Percentiles rank a stretch among this genome's conserved stretches.
Conservation (phyloP, 2,113 vertebrate species). For the Amphiprion percula region DNA sequence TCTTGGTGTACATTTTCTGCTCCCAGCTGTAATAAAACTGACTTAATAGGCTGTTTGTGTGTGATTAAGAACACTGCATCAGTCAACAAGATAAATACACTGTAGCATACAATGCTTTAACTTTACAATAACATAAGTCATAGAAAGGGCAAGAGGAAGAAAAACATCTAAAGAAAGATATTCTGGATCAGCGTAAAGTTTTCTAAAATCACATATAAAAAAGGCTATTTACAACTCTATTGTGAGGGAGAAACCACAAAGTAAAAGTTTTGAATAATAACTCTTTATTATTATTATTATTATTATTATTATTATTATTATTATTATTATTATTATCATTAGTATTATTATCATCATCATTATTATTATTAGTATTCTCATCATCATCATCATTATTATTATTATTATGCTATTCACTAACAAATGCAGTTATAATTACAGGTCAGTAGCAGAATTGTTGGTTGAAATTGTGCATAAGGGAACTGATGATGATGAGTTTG, state of each 20-base stretch:
- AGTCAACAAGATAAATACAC: background rate
- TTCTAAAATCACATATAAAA: background rate
- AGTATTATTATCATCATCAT: too few relatives aligned
- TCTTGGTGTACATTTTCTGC: background rate
- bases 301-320: too few relatives aligned
- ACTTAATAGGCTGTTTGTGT: background rate
- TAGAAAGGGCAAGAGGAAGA: background rate
- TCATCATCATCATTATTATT: background rate
- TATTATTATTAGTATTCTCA: too few relatives aligned
- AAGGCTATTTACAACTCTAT: too few relatives aligned
- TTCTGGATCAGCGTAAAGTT: background rate
- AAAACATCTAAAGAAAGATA: background rate
- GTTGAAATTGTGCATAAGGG: too few relatives aligned
- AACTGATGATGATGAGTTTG: background rate
- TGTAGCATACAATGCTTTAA: background rate
- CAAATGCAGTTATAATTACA: background rate
- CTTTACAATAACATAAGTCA: background rate
- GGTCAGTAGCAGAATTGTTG: background rate
- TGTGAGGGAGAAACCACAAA: background rate
- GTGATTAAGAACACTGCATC: background rate
- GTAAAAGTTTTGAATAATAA: background rate
- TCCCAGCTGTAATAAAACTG: background rate
- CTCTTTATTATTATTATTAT: background rate
- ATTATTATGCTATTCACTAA: background rate
- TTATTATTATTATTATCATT: too few relatives aligned